Percentiles rank a stretch among this genome's conserved stretches.
Conservation (phyloP, 2,113 vertebrate species). For the Leucopsar rothschildi region DNA sequence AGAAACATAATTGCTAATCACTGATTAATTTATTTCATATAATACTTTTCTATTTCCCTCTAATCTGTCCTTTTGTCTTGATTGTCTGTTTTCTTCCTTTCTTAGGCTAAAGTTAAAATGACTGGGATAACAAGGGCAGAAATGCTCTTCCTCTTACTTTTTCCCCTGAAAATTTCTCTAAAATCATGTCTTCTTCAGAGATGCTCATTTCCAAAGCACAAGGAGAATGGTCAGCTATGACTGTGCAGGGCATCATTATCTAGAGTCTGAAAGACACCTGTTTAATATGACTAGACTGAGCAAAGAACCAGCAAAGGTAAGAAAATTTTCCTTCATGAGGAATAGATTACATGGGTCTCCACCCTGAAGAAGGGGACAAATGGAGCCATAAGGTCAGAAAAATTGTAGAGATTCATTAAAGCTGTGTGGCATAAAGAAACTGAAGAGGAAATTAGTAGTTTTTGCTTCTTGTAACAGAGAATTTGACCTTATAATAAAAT, state of each 20-base stretch:
- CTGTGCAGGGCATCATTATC: neutral
- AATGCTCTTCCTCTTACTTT: neutral
- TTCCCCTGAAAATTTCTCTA: neutral
- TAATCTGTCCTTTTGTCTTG: neutral
- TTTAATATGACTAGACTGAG: neutral
- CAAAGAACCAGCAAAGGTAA: neutral
- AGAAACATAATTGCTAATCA: neutral
- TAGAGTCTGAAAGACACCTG: neutral
- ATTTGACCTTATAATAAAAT: neutral
- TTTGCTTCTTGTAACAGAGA: neutral
- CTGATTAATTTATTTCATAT: neutral
- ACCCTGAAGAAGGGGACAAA: neutral
- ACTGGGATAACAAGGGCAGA: neutral
- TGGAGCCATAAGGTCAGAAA: neutral
- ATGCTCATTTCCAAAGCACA: neutral
- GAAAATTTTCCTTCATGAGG: neutral
- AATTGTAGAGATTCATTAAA: neutral
- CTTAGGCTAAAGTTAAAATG: neutral
- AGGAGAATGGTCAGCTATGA: neutral
- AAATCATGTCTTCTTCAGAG: neutral
- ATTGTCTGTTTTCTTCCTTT: neutral
- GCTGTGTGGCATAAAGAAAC: neutral
- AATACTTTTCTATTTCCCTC: neutral
- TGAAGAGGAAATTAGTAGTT: neutral
- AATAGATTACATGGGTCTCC: neutral